Percentiles rank a stretch among this genome's conserved stretches.
phyloP scores from a whole-genome alignment of 2,113 vertebrate species.

The Hydrolagus affinis region DNA sequence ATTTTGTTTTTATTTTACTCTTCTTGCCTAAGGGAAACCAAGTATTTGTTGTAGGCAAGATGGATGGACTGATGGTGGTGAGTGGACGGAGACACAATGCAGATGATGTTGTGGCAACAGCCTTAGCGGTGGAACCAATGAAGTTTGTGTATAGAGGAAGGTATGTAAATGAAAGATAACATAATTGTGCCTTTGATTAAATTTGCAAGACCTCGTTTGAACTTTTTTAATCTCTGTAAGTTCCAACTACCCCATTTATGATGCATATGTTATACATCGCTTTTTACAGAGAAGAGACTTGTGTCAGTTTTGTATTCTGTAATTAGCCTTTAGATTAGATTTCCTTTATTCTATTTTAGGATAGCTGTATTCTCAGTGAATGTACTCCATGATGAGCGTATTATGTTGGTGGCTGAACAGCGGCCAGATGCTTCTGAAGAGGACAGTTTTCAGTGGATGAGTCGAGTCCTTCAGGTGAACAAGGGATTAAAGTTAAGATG shows the following conservation, averaged over 20 bases:
- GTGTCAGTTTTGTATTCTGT: too few species aligned
- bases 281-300: neutral
- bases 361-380: constrained; percentile 91
- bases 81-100: constrained; percentile 80
- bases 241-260: too few species aligned
- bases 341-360: constrained; percentile 49
- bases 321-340: too few species aligned
- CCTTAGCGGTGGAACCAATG: constrained; percentile 86
- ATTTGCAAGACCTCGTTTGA: neutral
- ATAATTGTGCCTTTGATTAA: neutral
- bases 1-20: neutral
- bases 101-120: constrained; percentile 83
- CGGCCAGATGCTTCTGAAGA: constrained; percentile 89
- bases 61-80: constrained; percentile 86
- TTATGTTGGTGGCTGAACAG: constrained; percentile 90
- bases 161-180: constrained; percentile 49
- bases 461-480: constrained; percentile 83
- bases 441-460: constrained; percentile 98
- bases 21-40: constrained; percentile 66
- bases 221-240: neutral
- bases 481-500: constrained; percentile 27
- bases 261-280: neutral
- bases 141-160: constrained; percentile 95
- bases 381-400: constrained; percentile 83
- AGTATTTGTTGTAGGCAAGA: constrained; percentile 83